Evolutionary conservation across 2,888 invertebrate genomes (phyloP).

Genomic region (Andrena marginata): DNA sequence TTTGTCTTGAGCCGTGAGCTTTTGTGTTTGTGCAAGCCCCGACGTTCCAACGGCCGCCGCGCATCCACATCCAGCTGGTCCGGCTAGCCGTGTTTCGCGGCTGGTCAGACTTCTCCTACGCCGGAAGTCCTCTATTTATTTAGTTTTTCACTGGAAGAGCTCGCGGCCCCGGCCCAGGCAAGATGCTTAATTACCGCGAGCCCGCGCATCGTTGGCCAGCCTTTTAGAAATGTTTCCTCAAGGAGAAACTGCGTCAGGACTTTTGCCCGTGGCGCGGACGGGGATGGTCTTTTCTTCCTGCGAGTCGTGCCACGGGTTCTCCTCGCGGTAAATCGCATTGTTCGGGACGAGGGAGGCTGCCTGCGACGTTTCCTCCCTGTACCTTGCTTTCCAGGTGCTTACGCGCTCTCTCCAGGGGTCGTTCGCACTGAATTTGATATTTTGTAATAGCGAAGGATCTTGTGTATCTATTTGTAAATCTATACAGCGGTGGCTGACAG

Average conservation of each 20-base stretch:
- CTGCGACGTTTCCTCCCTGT: neutral
- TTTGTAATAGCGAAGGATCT: too few relatives aligned
- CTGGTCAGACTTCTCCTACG: slow-evolving; percentile 19
- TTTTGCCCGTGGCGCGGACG: slow-evolving; percentile 6
- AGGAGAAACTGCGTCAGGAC: slow-evolving; percentile 34
- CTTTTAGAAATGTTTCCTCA: slow-evolving; percentile 57
- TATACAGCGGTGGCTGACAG: too few relatives aligned
- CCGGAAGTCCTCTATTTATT: slow-evolving; percentile 67
- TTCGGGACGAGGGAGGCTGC: neutral
- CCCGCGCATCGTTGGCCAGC: slow-evolving; percentile 55
- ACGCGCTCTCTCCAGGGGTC: too few relatives aligned
- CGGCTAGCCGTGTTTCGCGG: slow-evolving; percentile 40
- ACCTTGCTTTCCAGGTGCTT: neutral
- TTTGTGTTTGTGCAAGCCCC: slow-evolving; percentile 77
- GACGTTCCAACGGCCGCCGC: slow-evolving; percentile 43
- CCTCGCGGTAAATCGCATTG: slow-evolving; percentile 17
- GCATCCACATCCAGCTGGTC: slow-evolving; percentile 36
- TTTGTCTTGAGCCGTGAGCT: slow-evolving; percentile 79
- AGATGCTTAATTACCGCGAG: slow-evolving; percentile 73
- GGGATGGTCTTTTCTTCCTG: neutral
- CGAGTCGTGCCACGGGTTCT: neutral
- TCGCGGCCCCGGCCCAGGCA: slow-evolving; percentile 59
- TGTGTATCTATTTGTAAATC: too few relatives aligned
- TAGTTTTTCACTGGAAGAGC: slow-evolving; percentile 69
- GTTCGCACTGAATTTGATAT: too few relatives aligned